Evolutionary conservation across 2,797 vertebrate genomes (phyloP).

Genomic region (Monodelphis domestica): DNA sequence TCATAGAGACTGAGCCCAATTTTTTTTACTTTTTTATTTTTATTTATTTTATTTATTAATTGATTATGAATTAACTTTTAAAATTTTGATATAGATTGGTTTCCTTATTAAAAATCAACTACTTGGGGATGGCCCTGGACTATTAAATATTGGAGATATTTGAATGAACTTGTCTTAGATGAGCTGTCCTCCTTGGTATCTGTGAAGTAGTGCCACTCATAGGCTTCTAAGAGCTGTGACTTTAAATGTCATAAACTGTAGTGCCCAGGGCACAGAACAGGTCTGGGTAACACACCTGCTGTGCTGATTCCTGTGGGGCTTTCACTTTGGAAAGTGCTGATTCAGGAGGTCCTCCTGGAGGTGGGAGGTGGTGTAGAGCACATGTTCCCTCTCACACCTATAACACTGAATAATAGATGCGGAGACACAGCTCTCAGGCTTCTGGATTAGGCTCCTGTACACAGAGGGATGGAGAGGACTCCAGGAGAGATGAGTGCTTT

Average conservation of each 20-base stretch:
- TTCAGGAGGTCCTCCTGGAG: neutral
- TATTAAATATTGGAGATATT: neutral
- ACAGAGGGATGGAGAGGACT: neutral
- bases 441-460: neutral
- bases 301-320: neutral
- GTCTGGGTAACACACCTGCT: constrained; percentile 36
- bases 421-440: neutral
- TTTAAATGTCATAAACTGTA: neutral
- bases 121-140: neutral
- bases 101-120: no score
- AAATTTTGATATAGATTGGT: no score
- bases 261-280: neutral
- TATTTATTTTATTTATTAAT: no score
- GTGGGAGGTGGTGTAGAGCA: neutral
- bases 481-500: neutral
- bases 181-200: neutral
- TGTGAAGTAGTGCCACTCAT: neutral
- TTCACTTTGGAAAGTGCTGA: neutral
- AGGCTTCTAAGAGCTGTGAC: neutral
- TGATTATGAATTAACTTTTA: no score
- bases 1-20: neutral
- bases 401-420: constrained; percentile 38
- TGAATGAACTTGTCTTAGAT: neutral
- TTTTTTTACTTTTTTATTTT: no score
- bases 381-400: neutral